phyloP scores from a whole-genome alignment of 2,888 invertebrate genomes.

The Tillus elongatus region DNA sequence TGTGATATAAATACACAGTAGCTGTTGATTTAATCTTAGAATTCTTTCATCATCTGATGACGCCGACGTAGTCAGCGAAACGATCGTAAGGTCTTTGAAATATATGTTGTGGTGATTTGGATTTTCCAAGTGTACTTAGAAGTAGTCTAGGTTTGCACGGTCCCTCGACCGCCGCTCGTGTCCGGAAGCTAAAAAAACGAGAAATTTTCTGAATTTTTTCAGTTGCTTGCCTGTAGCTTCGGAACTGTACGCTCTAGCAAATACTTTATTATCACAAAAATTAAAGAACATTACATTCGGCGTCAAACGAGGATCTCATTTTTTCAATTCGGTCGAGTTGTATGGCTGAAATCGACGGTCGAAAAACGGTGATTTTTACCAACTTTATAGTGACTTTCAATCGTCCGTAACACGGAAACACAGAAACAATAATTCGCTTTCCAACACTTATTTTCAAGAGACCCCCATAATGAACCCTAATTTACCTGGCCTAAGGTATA shows the following conservation, averaged over 20 bases:
- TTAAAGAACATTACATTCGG: not conserved
- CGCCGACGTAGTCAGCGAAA: too few species aligned
- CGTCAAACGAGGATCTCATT: slow-evolving; percentile 2
- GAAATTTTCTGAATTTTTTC: not conserved
- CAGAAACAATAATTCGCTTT: too few species aligned
- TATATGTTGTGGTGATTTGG: too few species aligned
- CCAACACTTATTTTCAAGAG: too few species aligned
- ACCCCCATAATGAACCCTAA: too few species aligned
- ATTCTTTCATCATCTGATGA: too few species aligned
- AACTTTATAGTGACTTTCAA: slow-evolving; percentile 1
- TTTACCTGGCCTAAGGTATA: too few species aligned
- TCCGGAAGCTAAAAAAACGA: not conserved
- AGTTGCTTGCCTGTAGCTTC: slow-evolving; percentile 2
- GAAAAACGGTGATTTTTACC: slow-evolving; percentile 3
- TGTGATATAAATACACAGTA: too few species aligned
- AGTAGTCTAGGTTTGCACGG: slow-evolving; percentile 1
- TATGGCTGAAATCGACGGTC: slow-evolving; percentile 2
- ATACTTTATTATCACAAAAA: slow-evolving; percentile 1
- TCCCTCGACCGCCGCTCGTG: slow-evolving; percentile 3
- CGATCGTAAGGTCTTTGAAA: too few species aligned
- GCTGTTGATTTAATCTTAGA: too few species aligned
- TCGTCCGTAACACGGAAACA: too few species aligned
- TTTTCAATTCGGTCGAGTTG: not conserved
- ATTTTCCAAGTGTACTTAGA: too few species aligned
- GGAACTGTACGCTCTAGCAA: slow-evolving; percentile 1